A percentile compares a stretch with the other conserved stretches of the same genome.
These are phyloP conservation scores for Characodon lateralis DNA, from an alignment of 2,797 vertebrate genomes.

Conservation along the genomic window DNA sequence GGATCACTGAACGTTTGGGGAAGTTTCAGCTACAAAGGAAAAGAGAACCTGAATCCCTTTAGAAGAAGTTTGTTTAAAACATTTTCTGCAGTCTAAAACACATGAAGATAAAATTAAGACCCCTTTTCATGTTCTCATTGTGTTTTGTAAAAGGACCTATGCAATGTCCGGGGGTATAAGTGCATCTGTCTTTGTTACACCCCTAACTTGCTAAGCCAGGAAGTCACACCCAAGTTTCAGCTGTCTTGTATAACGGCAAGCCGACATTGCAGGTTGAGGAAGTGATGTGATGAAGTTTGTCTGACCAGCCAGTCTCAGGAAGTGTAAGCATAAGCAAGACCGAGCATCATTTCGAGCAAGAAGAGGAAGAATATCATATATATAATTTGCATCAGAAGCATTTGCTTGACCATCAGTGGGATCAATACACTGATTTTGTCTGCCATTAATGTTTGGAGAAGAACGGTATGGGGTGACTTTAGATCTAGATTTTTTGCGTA, in stretches of 20 bases:
- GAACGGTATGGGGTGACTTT: not conserved
- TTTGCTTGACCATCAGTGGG: not conserved
- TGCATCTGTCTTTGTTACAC: not conserved
- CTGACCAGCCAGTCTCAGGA: not conserved
- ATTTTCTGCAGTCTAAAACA: not conserved
- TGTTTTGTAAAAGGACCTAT: not conserved
- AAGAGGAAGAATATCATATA: not conserved
- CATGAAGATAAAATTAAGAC: not conserved
- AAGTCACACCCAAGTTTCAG: not conserved
- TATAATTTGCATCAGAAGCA: not conserved
- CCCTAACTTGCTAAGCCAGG: not conserved
- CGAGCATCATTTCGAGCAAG: not conserved
- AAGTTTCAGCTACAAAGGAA: not conserved
- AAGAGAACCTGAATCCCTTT: not conserved
- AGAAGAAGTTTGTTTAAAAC: no score
- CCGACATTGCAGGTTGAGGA: not conserved
- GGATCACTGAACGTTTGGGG: not conserved
- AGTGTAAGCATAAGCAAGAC: not conserved
- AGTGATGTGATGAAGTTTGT: not conserved
- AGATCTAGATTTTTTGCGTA: not conserved
- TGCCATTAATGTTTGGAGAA: not conserved
- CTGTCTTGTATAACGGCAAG: not conserved
- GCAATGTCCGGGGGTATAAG: not conserved
- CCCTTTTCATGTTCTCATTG: not conserved
- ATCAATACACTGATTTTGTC: not conserved